Percentiles rank a stretch among this genome's conserved stretches.
phyloP scores from a whole-genome alignment of 1,140 invertebrate genomes.

The Saccostrea glomerata region DNA sequence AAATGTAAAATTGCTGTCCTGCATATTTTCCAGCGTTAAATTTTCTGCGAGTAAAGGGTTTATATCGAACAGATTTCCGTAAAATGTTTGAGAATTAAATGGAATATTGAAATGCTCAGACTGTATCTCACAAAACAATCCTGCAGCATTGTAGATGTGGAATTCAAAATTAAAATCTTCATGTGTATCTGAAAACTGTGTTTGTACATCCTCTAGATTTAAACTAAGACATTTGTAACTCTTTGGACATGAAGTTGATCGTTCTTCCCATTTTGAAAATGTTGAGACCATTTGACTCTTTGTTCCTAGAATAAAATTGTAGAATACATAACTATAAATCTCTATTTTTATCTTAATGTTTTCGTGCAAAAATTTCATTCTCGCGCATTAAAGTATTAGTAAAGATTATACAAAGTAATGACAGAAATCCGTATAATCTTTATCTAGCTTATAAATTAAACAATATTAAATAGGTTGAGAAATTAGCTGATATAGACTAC shows the following conservation, averaged over 20 bases:
- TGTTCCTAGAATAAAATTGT: not conserved
- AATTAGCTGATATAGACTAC: no score
- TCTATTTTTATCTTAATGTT: no score
- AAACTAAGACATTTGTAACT: not conserved
- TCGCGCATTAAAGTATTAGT: no score
- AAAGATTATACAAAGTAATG: no score
- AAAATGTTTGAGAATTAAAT: not conserved
- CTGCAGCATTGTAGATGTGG: not conserved
- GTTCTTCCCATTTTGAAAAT: not conserved
- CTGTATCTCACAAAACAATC: not conserved
- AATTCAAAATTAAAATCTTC: not conserved
- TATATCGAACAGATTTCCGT: not conserved
- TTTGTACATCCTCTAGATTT: not conserved
- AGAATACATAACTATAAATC: no score
- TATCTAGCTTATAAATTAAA: no score
- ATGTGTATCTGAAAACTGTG: not conserved
- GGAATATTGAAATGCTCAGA: not conserved
- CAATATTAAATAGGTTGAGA: no score
- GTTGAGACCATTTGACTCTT: not conserved
- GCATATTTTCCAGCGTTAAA: not conserved
- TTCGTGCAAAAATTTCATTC: no score
- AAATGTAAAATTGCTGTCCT: not conserved
- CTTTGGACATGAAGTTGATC: not conserved
- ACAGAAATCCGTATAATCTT: no score
- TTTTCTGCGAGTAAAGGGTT: not conserved